Evolutionary conservation across 2,113 vertebrate species (phyloP).

Genomic region (Erythrolamprus reginae): DNA sequence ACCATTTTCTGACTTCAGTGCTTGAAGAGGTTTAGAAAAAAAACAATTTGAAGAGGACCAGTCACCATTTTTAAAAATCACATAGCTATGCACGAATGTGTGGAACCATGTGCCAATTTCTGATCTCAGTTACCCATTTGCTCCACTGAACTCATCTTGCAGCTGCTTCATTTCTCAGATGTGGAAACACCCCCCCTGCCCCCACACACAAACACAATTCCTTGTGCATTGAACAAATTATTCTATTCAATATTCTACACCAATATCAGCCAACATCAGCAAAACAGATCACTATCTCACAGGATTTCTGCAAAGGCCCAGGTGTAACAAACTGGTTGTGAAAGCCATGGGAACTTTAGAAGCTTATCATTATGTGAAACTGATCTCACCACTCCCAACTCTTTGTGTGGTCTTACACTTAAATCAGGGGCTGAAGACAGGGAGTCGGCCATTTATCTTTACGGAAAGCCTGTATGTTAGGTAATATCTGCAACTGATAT

Average conservation of each 20-base stretch:
- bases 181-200: not conserved
- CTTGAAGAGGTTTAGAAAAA: not conserved
- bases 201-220: no score
- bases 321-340: not conserved
- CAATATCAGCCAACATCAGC: not conserved
- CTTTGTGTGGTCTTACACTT: conserved; percentile 7
- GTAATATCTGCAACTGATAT: not conserved
- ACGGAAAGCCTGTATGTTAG: not conserved
- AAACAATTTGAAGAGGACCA: not conserved
- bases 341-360: conserved; percentile 15
- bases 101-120: not conserved
- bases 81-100: not conserved
- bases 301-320: not conserved
- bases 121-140: not conserved
- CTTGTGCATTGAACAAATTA: not conserved
- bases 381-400: not conserved
- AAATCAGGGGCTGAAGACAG: not conserved
- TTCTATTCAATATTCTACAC: not conserved
- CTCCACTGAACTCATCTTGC: not conserved
- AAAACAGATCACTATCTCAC: not conserved
- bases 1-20: not conserved
- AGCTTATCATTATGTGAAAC: conserved; percentile 2
- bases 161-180: not conserved
- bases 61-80: not conserved
- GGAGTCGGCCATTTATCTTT: not conserved